phyloP scores from a whole-genome alignment of 2,113 vertebrate species.

The Rhinolophus ferrumequinum region DNA sequence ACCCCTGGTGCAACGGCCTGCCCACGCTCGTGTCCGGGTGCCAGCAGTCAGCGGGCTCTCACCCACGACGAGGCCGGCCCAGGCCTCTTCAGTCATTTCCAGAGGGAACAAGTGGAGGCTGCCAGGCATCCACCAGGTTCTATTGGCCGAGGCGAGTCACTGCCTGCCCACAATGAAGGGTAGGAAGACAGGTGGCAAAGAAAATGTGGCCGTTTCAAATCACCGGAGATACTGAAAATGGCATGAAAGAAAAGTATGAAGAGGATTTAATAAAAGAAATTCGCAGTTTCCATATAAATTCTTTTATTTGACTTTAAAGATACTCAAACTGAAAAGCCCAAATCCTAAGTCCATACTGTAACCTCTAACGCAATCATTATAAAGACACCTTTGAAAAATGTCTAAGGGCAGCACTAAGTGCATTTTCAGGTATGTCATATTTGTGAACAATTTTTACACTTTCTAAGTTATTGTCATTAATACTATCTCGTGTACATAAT shows the following conservation, averaged over 20 bases:
- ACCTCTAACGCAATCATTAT: not conserved
- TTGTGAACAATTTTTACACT: not conserved
- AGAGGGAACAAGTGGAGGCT: not conserved
- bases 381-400: not conserved
- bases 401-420: not conserved
- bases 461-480: not conserved
- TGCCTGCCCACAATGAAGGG: not conserved
- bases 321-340: not conserved
- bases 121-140: not conserved
- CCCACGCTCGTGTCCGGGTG: no score
- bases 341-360: not conserved
- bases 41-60: not conserved
- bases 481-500: conserved; percentile 22
- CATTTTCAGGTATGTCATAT: not conserved
- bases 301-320: not conserved
- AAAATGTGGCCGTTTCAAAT: not conserved
- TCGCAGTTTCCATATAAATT: not conserved
- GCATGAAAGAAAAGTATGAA: not conserved
- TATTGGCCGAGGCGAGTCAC: not conserved
- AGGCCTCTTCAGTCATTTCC: not conserved
- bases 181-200: not conserved
- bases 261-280: not conserved
- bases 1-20: not conserved
- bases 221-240: not conserved
- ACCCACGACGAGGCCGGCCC: not conserved